Evolutionary conservation across 2,797 vertebrate species (phyloP), one percentile per base, ranked within the genome.

Genomic region (Glyptemys insculpta): DNA sequence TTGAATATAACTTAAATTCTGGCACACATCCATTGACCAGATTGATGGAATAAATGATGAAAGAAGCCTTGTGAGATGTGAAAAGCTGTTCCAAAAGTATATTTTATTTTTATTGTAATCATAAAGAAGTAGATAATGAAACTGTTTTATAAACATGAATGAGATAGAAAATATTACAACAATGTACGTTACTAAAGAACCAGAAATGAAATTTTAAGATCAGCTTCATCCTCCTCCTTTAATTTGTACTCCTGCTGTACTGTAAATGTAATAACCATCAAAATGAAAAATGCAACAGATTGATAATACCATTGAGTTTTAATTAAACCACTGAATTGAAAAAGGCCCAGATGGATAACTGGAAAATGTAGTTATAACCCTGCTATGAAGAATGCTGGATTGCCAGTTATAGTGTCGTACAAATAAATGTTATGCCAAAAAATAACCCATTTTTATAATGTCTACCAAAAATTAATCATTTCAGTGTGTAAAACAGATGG

Each of bases 261-360:
- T 98, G 97, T 98, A 98, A 98, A 98, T 97, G 97, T 97, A 98
- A 98, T 98, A 98, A 98, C 97, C 96, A 98, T 98, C 98, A 98
- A 98, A 98, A 98, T 98, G 98, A 98, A 98, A 98, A 98, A 98
- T 98, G 98, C 97, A 98, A 97, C 98, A 98, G 98, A 98, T 98
- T 98, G 98, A 98, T 98, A 98, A 98, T 98, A 98, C 98, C 97
- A 98, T 98, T 98, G 98, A 98, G 98, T 98, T 98, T 98, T 98
- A 98, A 98, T 98, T 98, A 98, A 98, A 98, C 97, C 94, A 97
- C 97, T 98, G 97, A 98, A 98, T 98, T 98, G 98, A 98, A 98
- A 98, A 98, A 92, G 97, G 94, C 98, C 98, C 98, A 98, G 98
- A 98, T 98, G 98, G 98, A 97, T 98, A 98, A 98, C 97, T 98